Evolutionary conservation across 2,113 vertebrate genomes (phyloP).

Genomic region (Ptychochromis oligacanthus): DNA sequence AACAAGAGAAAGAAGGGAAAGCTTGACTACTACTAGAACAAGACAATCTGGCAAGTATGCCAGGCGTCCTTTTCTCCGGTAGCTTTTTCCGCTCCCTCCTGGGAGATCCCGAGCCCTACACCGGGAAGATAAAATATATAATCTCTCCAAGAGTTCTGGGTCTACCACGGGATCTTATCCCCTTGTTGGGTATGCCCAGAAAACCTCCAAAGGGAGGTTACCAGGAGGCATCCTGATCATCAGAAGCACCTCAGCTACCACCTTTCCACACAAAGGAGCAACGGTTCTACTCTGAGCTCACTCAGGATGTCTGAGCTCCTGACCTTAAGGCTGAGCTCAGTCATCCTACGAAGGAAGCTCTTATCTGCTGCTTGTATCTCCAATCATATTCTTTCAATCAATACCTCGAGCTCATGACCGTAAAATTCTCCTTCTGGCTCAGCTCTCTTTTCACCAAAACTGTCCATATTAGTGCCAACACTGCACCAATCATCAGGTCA

Average conservation of each 20-base stretch:
- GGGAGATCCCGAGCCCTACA: no score
- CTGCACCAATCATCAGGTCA: not conserved
- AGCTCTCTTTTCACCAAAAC: not conserved
- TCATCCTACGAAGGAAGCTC: not conserved
- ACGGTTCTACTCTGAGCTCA: not conserved
- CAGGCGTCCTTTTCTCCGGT: no score
- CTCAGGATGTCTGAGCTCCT: not conserved
- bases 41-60: no score
- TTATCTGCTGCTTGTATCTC: not conserved
- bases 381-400: not conserved
- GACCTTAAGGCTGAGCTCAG: not conserved
- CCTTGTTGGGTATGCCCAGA: not conserved
- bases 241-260: not conserved
- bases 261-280: rapidly evolving
- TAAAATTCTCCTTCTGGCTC: not conserved
- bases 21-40: no score
- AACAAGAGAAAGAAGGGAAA: no score
- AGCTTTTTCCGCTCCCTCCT: no score
- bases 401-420: no score
- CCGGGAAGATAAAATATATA: no score
- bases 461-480: not conserved
- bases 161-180: no score
- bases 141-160: no score
- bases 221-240: no score
- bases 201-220: no score